These are phyloP conservation scores for Odontesthes bonariensis DNA, from an alignment of 2,113 vertebrate species.

Conservation along the genomic window DNA sequence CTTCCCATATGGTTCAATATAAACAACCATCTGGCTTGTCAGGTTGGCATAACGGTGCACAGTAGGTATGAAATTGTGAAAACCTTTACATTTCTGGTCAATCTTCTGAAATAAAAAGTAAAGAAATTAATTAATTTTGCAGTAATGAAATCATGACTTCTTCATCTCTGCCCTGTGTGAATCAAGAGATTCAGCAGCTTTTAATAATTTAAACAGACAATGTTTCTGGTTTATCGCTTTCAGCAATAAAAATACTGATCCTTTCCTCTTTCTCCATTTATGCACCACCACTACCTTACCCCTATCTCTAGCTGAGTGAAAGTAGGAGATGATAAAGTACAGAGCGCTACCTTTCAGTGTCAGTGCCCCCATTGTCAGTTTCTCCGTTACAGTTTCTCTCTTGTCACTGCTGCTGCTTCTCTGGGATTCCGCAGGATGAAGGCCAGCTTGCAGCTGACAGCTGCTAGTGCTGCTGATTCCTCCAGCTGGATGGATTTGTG, in stretches of 20 bases:
- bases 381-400: slow-evolving; percentile 32
- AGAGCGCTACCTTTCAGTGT: slow-evolving; percentile 22
- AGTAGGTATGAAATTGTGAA: neutral
- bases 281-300: neutral
- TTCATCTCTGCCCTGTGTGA: neutral
- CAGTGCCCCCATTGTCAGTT: slow-evolving; percentile 28
- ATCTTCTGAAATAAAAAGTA: too few relatives aligned
- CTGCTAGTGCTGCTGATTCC: slow-evolving; percentile 55
- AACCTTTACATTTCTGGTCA: neutral
- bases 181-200: neutral
- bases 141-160: too few relatives aligned
- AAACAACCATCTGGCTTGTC: neutral
- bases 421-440: slow-evolving; percentile 48
- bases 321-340: neutral
- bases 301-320: neutral
- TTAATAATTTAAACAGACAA: neutral
- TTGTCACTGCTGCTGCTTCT: slow-evolving; percentile 30
- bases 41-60: too few relatives aligned
- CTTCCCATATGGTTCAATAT: neutral
- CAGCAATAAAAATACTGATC: neutral
- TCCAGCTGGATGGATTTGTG: slow-evolving; percentile 77
- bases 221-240: neutral
- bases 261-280: neutral
- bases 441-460: slow-evolving; percentile 63
- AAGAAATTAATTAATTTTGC: too few relatives aligned